Base-by-base conservation (phyloP, 2,113 vertebrate species). In the Struthio camelus region DNA sequence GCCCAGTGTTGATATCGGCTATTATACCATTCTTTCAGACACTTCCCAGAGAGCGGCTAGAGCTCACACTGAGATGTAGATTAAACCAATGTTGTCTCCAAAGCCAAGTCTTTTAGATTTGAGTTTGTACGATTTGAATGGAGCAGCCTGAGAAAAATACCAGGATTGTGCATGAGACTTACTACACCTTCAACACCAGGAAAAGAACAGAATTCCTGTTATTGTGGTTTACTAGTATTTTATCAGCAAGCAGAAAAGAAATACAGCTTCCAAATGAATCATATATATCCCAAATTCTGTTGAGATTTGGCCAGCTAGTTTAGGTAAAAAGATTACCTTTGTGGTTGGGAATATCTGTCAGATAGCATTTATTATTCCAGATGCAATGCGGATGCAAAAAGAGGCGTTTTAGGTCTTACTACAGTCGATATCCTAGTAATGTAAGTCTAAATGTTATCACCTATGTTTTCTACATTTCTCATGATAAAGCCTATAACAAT, bases 121-220 rank as follows among this genome's bases (percentile, higher is more conserved):
- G 7, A 5, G 18, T 58, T 58, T 72, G 65, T 24, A 16, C 2
- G 38, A 14, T 75, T 79, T 0, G 0, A 18, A 7, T 4, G 9
- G 80, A 51, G 27, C 48, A 77, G 28, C 40, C 12, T 23, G 30
- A 88, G 59, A 50, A 87, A 85, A 90, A 36, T 14, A 70, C 8
- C 0, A 1, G 14, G 75, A 22, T 27, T 2, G 1, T n/a, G 67
- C 7, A 2, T 14, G 8, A 89, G 13, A 61, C 2, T 85, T 72
- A 15, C 34, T 48, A 18, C 66, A 36, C 23, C 23, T 19, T 93
- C 5, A 0, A n/a, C 17, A 5, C 72, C 48, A 51, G 44, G 73
- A 82, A 69, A 81, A 72, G 12, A 67, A n/a, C 8, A 48, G 64
- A 64, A 32, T 30, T 89, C 82, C 36, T 65, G 23, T 61, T 70